phyloP scores from a whole-genome alignment of 2,113 vertebrate genomes.

The Boulengerochromis microlepis region DNA sequence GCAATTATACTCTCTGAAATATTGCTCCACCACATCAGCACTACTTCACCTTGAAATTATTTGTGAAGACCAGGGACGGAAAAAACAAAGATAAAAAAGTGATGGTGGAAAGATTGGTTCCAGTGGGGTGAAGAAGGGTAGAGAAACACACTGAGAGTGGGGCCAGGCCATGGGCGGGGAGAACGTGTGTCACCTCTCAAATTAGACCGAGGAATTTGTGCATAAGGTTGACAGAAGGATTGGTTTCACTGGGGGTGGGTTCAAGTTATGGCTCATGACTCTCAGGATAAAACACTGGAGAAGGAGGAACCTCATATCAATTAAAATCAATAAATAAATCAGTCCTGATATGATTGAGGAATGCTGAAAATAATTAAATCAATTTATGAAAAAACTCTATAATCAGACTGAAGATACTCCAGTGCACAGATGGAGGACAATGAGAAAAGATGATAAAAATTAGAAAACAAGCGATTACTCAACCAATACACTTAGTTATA shows the following conservation, averaged over 20 bases:
- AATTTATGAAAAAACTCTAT: not conserved
- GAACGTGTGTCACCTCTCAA: constrained; percentile 65
- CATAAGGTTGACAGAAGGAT: constrained; percentile 73
- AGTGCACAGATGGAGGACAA: not conserved
- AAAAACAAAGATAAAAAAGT: not conserved
- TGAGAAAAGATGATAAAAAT: not conserved
- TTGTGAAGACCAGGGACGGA: not conserved
- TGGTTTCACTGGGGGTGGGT: constrained; percentile 55
- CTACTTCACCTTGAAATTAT: not conserved
- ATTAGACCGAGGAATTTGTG: constrained; percentile 73
- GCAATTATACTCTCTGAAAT: not conserved
- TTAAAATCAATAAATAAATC: not conserved
- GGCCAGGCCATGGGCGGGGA: not conserved
- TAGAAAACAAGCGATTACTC: rapidly evolving
- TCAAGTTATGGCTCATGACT: constrained; percentile 1
- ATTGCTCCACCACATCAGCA: not conserved
- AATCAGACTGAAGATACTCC: not conserved
- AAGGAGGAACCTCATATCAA: not conserved
- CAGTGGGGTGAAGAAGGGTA: not conserved
- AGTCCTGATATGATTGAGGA: rapidly evolving
- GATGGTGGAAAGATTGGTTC: not conserved
- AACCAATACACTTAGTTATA: rapidly evolving
- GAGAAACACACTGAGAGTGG: not conserved
- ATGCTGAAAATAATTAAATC: not conserved
- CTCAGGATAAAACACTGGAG: not conserved